phyloP scores from a whole-genome alignment of 2,888 invertebrate genomes.

The Archaeoteleia sp. region DNA sequence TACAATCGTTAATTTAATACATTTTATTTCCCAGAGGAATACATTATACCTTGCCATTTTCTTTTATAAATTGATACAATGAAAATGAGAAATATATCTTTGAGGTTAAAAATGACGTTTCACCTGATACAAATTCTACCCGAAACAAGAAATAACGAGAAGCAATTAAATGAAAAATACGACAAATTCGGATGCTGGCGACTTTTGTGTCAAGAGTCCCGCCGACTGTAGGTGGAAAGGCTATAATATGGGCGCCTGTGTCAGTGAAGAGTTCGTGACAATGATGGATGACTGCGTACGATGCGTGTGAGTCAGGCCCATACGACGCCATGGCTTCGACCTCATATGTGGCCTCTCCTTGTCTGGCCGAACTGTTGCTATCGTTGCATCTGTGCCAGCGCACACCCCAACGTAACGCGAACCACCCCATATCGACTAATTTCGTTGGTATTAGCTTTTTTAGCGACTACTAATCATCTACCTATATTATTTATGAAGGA shows the following conservation, averaged over 20 bases:
- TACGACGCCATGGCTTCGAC: constrained; percentile 66
- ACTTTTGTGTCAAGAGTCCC: constrained; percentile 52
- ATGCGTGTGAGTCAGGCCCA: constrained; percentile 73
- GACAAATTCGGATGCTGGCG: constrained; percentile 48
- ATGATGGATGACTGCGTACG: constrained; percentile 73
- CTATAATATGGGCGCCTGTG: constrained; percentile 58
- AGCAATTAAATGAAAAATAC: constrained; percentile 32
- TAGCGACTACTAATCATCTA: constrained; percentile 44
- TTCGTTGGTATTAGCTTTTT: constrained; percentile 70
- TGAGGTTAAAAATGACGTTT: no score
- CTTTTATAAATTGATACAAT: no score
- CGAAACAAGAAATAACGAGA: no score
- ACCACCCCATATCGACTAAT: constrained; percentile 64
- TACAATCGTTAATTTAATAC: no score
- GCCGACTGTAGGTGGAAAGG: constrained; percentile 50
- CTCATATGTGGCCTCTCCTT: constrained; percentile 70
- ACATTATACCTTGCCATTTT: no score
- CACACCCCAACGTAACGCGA: constrained; percentile 63
- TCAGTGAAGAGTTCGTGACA: constrained; percentile 72
- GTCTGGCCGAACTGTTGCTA: constrained; percentile 68
- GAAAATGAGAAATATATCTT: no score
- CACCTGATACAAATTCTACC: no score
- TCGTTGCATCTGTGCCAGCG: constrained; percentile 69
- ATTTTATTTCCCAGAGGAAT: no score
- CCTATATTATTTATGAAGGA: constrained; percentile 43